phyloP scores from a whole-genome alignment of 2,113 vertebrate species.

The Numenius arquata region DNA sequence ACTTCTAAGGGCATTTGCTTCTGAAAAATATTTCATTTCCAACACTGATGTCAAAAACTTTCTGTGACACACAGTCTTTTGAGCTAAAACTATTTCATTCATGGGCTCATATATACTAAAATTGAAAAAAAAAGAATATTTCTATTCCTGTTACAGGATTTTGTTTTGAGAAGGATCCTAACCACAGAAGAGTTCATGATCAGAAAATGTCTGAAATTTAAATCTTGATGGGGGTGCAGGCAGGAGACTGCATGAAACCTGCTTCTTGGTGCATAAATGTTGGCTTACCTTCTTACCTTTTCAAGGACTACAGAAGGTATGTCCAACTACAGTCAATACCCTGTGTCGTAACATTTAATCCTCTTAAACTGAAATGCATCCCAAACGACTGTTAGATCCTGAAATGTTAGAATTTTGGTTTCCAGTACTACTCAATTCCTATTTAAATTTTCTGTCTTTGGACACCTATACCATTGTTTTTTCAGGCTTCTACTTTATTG shows the following conservation, averaged over 20 bases:
- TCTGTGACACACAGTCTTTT: background rate
- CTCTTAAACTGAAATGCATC: background rate
- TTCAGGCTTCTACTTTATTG: background rate
- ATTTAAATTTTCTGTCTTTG: background rate
- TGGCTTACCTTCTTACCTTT: background rate
- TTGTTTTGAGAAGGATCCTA: background rate
- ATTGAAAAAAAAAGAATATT: background rate
- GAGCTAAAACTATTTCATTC: background rate
- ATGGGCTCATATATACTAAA: accelerated
- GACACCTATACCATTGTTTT: background rate
- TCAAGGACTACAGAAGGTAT: background rate
- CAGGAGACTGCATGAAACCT: background rate
- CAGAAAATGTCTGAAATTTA: background rate
- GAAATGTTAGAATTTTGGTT: background rate
- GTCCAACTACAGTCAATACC: background rate
- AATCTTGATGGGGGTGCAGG: background rate
- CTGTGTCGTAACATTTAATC: background rate
- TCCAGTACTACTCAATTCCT: background rate
- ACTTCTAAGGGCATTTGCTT: background rate
- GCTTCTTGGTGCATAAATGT: background rate
- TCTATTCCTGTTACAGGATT: background rate
- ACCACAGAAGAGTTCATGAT: background rate
- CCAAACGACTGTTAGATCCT: background rate
- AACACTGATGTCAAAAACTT: background rate
- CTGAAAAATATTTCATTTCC: background rate